Percentiles rank a stretch among this genome's conserved stretches.
Evolutionary conservation across 1,140 invertebrate genomes (phyloP).

Genomic region (Trichomalopsis sarcophagae): DNA sequence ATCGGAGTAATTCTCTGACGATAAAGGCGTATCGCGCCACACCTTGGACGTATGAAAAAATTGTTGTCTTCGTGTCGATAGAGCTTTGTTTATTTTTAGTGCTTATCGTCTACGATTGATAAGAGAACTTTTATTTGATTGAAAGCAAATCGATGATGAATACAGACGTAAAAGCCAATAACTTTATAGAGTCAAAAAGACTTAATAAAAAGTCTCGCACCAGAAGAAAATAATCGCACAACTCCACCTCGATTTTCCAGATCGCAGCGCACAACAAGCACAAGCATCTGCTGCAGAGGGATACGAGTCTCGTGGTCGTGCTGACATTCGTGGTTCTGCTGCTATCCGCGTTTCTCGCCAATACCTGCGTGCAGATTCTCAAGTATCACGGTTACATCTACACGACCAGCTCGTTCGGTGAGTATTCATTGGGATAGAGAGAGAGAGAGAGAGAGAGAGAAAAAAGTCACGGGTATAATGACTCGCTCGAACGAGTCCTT

Average conservation of each 20-base stretch:
- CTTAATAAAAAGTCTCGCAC: background rate
- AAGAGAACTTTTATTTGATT: too few relatives aligned
- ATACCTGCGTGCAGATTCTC: slow-evolving; percentile 86
- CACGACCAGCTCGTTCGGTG: slow-evolving; percentile 90
- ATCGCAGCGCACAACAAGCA: slow-evolving; percentile 83
- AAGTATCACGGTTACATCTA: slow-evolving; percentile 83
- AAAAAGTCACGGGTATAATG: background rate
- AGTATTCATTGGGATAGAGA: slow-evolving; percentile 60
- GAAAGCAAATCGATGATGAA: too few relatives aligned
- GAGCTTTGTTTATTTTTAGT: too few relatives aligned
- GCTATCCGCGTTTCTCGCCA: slow-evolving; percentile 85
- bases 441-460: slow-evolving; percentile 40
- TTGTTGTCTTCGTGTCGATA: too few relatives aligned
- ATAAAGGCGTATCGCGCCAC: too few relatives aligned
- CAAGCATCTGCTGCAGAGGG: slow-evolving; percentile 83
- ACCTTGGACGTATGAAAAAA: too few relatives aligned
- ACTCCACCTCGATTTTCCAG: slow-evolving; percentile 54
- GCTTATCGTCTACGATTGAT: too few relatives aligned
- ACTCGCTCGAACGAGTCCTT: background rate
- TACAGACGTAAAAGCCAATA: too few relatives aligned
- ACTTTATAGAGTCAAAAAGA: background rate
- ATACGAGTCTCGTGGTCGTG: slow-evolving; percentile 86
- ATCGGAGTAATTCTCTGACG: too few relatives aligned
- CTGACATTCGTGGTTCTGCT: slow-evolving; percentile 85
- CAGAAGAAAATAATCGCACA: background rate